Base-by-base conservation (phyloP, 2,888 invertebrate genomes). In the Apoda limacodes region DNA sequence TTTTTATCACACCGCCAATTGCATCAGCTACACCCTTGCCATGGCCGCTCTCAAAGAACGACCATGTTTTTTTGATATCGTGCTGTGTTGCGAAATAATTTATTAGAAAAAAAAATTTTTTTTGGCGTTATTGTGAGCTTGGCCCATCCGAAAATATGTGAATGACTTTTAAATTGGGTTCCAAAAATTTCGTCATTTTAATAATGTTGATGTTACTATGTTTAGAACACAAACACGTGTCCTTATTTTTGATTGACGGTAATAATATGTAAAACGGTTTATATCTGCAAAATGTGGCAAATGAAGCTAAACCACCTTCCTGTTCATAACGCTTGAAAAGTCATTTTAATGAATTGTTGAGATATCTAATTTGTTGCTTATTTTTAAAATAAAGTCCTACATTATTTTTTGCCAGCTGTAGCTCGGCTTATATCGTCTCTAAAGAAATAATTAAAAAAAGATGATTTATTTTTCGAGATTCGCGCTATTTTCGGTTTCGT, bases 31-130 rank as follows among this genome's bases (percentile, higher is more conserved):
- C n/a, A n/a, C n/a, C n/a, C n/a, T n/a, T n/a, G n/a, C n/a, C n/a
- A n/a, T n/a, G n/a, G n/a, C 42, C 19, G 40, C 43, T 5, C 30
- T 45, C 40, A 17, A 22, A 39, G 36, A 37, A 44, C 17, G 34
- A 38, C 41, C 41, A 40, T 4, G 42, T 42, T 7, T 23, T 23
- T 13, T 35, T 19, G 5, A 40, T 12, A 22, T 28, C 23, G 3
- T 31, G 17, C 9, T 31, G n/a, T 25, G 28, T 5, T 7, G 33
- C 27, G 13, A 35, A 39, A 5, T 30, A 9, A 24, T 24, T 28
- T 10, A 35, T 30, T 19, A 43, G 32, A 32, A 28, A 37, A 30
- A 43, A 43, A 30, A 32, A 37, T 6, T 37, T 36, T 32, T 43
- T 41, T 23, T 43, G 43, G 7, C 33, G 21, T 15, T 43, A 43